Base-by-base conservation (phyloP, 1,140 invertebrate genomes). In the Macrobrachium rosenbergii region DNA sequence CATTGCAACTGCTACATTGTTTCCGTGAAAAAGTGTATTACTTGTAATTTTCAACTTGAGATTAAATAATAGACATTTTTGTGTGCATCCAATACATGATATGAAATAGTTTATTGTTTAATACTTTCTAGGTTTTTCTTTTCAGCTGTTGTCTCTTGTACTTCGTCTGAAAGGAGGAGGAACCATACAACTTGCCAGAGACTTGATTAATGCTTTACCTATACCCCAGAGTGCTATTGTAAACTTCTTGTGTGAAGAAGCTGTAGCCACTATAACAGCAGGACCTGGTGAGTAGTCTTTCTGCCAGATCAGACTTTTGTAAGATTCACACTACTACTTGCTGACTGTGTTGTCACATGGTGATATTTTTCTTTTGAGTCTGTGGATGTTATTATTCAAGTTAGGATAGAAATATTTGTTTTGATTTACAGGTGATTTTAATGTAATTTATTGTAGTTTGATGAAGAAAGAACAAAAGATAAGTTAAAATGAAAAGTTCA, bases 181-280 rank as follows among this genome's bases (percentile, higher is more conserved):
- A 5, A 69, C 59, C 21, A 58, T 83, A n/a, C 87, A 88, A 63
- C 75, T 88, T 72, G 87, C 87, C 14, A 69, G 75, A 28, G 87
- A 88, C 62, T 78, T 88, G 28, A 88, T 83, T 59, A 43, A 88
- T 52, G 87, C 80, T 19, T 23, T 88, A 16, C 87, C 87, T 45
- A 75, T 88, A 14, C 87, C 80, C 60, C 67, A 82, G 28, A 62
- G n/a, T 67, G 73, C 58, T 21, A 37, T 88, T n/a, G 19, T 60
- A n/a, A 72, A 23, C 62, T 83, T 88, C 60, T 58, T 88, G 11
- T 82, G 60, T 45, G 87, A 83, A 77, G 87, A 88, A 78, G 87
- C 81, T 37, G 80, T 88, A 10, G 87, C 87, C 10, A 83, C 81
- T 62, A 83, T 88, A 14, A 78, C 87, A 58, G 87, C 87, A 37